A percentile compares a stretch with the other conserved stretches of the same genome.
Evolutionary conservation across 2,797 vertebrate species (phyloP).

Genomic region (Rallus crepitans): DNA sequence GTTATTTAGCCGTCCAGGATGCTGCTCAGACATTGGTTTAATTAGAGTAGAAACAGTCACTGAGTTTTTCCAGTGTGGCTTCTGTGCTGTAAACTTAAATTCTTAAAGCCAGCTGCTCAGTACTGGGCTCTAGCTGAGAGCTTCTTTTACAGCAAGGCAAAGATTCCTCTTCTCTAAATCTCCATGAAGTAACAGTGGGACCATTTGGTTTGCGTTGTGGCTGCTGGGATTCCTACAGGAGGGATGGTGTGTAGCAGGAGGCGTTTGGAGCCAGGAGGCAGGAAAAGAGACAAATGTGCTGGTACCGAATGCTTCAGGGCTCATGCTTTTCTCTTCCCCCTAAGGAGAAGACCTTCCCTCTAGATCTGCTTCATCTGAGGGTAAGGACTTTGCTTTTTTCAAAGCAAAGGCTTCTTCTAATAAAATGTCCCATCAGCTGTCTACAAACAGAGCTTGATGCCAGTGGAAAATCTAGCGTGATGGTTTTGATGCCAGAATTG

Average conservation of each 20-base stretch:
- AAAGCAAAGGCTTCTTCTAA: neutral
- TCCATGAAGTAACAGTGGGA: neutral
- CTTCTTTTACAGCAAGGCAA: neutral
- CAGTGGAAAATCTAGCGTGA: neutral
- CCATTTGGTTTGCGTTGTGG: neutral
- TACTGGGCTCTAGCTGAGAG: neutral
- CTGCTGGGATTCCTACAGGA: neutral
- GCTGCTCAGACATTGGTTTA: neutral
- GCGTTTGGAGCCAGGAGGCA: neutral
- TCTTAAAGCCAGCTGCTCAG: neutral
- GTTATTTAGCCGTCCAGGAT: neutral
- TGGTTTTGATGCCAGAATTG: neutral
- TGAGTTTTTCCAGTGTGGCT: neutral
- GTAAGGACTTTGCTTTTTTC: neutral
- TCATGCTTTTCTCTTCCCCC: neutral
- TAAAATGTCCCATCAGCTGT: neutral
- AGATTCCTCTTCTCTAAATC: neutral
- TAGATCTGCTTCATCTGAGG: neutral
- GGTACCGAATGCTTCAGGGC: neutral
- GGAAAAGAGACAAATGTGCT: neutral
- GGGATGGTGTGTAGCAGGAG: neutral
- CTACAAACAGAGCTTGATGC: neutral
- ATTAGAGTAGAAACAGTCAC: neutral
- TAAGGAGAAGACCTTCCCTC: neutral
- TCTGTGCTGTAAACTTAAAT: neutral